Base-by-base conservation (phyloP, 2,113 vertebrate genomes). In the Periophthalmus modestus region DNA sequence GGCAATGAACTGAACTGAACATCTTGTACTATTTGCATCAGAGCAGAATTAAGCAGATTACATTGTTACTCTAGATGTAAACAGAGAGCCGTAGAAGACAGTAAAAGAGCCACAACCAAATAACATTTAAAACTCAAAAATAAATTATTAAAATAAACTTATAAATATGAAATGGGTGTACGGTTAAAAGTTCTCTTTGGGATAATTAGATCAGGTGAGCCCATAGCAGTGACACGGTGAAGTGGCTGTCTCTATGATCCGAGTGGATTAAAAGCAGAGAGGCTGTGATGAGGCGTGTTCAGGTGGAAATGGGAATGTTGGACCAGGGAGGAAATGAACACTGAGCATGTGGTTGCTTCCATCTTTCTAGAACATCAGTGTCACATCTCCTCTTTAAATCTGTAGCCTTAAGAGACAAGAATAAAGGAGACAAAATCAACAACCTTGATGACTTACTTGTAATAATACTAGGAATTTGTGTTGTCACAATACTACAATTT, bases 141-240 rank as follows among this genome's bases (percentile, higher is more conserved):
- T 54, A 75, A 80, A 88, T 79, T 75, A 74, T 59, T 69, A 72
- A 79, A 85, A 85, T 66, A 74, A 86, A 86, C 74, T 85, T 77
- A 89, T 85, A 90, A 85, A 90, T 83, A 82, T 62, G 67, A 87
- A 52, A 82, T 88, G 73, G 33, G 9, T 65, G 78, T 89, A 81
- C 83, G 34, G 67, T 85, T 91, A 88, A 92, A 93, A 89, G 81
- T 86, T 55, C 6, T 21, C 3, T 54, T n/a, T 1, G 48, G 48
- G 48, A 52, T 52, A 52, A 19, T 52, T 52, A 1, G 50, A 61
- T 68, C 76, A 55, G 48, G 78, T 80, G 81, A 73, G 78, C 68
- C 86, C 55, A 23, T 34, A 19, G 68, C 10, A 72, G 50, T 75
- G 50, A 78, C 58, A 50, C 2, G 6, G 67, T 70, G 58, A 82